Conservation (phyloP, 2,113 vertebrate species). For the Tachuris rubrigastra region DNA sequence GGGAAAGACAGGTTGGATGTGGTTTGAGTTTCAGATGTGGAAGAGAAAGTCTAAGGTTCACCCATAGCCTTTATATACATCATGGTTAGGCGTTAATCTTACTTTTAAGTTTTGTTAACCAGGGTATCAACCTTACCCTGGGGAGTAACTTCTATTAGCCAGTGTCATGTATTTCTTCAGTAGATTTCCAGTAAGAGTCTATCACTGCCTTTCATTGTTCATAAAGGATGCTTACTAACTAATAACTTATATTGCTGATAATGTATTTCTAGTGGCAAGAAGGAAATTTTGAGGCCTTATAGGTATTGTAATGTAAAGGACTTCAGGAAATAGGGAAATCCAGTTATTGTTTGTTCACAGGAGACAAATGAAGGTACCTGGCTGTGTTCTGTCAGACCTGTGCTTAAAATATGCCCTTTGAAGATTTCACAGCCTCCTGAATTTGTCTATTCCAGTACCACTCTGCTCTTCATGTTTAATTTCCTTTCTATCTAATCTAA, state of each 20-base stretch:
- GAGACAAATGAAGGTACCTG: background rate
- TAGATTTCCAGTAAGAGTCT: background rate
- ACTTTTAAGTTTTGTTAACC: background rate
- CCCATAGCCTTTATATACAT: background rate
- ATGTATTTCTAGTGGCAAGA: background rate
- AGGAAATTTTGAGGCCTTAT: background rate
- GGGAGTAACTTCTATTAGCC: background rate
- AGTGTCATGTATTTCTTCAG: background rate
- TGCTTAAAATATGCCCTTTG: background rate
- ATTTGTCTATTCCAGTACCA: background rate
- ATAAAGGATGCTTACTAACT: background rate
- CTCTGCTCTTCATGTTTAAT: conserved; percentile 11
- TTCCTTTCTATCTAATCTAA: conserved; percentile 24
- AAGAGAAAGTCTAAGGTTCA: background rate
- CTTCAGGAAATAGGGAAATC: background rate
- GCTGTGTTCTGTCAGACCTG: background rate
- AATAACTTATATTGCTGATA: background rate
- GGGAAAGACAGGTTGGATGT: background rate
- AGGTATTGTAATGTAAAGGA: background rate
- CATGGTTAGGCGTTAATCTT: background rate
- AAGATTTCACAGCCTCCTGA: background rate
- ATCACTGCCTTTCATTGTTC: background rate
- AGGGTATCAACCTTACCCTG: background rate
- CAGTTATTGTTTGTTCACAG: background rate
- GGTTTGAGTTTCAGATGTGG: background rate